phyloP scores from a whole-genome alignment of 92 coral and sea anemone genomes.

The Phymanthus crucifer region DNA sequence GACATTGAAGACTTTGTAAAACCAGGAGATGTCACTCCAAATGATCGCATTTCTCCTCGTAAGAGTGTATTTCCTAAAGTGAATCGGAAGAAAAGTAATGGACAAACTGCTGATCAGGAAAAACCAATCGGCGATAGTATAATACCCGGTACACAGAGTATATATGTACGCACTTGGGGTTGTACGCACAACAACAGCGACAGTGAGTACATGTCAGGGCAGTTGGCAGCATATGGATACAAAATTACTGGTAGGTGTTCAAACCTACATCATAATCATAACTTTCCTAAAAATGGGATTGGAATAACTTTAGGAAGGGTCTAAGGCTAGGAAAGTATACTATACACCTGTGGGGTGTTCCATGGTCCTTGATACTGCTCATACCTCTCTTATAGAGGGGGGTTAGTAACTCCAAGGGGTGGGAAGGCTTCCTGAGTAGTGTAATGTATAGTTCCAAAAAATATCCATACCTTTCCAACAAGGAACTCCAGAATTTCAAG shows the following conservation, averaged over 20 bases:
- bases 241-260: constrained; percentile 73
- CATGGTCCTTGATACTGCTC: background rate
- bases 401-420: background rate
- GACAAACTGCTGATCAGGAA: constrained; percentile 26
- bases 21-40: constrained; percentile 76
- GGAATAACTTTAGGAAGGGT: background rate
- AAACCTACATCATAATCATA: too few species aligned
- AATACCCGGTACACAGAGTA: constrained; percentile 96
- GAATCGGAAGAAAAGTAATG: constrained; percentile 36
- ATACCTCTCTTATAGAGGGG: background rate
- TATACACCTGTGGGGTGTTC: background rate
- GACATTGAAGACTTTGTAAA: constrained; percentile 94
- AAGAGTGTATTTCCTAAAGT: constrained; percentile 76
- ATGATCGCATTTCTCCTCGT: constrained; percentile 69
- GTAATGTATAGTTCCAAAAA: too few species aligned
- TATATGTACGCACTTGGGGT: constrained; percentile 93
- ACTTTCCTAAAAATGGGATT: background rate
- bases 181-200: constrained; percentile 98
- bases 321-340: too few species aligned
- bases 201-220: constrained; percentile 99
- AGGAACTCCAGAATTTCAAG: too few species aligned
- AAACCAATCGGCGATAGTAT: constrained; percentile 79
- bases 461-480: too few species aligned
- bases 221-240: constrained; percentile 94
- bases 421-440: background rate